phyloP scores from a whole-genome alignment of 2,797 vertebrate genomes.

The Silurus aristotelis region DNA sequence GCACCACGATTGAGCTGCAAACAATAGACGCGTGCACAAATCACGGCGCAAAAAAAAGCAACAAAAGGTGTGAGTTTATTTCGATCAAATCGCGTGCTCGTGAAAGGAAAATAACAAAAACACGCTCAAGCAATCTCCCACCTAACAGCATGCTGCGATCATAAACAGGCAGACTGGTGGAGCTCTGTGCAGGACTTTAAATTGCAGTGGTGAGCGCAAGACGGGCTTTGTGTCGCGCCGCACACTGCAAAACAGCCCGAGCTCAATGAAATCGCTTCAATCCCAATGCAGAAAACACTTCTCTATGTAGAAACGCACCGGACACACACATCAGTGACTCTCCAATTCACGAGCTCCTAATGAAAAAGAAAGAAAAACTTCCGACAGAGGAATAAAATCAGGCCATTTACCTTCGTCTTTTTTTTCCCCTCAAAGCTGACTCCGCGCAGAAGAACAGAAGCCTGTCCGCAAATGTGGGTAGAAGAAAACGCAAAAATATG shows the following conservation, averaged over 20 bases:
- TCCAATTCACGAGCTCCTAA: background rate
- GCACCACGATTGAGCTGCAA: conserved; percentile 29
- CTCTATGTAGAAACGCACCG: background rate
- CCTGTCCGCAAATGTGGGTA: conserved; percentile 22
- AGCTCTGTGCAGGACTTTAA: conserved; percentile 35
- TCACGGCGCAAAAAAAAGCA: background rate
- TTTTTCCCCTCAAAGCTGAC: conserved; percentile 40
- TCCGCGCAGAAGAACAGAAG: conserved; percentile 44
- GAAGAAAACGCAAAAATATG: background rate
- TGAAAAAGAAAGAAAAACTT: conserved; percentile 39
- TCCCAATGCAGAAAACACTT: background rate
- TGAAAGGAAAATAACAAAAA: background rate
- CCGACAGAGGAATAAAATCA: conserved; percentile 45
- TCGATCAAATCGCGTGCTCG: background rate
- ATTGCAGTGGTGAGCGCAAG: conserved; percentile 30
- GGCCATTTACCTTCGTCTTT: conserved; percentile 55
- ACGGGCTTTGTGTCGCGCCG: conserved; percentile 48
- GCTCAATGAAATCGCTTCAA: background rate
- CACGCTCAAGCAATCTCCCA: too few relatives aligned
- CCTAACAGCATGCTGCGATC: background rate
- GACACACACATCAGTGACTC: background rate
- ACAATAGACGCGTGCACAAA: conserved; percentile 20
- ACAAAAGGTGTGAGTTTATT: background rate
- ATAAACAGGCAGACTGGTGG: background rate
- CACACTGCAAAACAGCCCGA: conserved; percentile 4